Conservation (phyloP, 2,888 invertebrate species). For the Maniola hyperantus region DNA sequence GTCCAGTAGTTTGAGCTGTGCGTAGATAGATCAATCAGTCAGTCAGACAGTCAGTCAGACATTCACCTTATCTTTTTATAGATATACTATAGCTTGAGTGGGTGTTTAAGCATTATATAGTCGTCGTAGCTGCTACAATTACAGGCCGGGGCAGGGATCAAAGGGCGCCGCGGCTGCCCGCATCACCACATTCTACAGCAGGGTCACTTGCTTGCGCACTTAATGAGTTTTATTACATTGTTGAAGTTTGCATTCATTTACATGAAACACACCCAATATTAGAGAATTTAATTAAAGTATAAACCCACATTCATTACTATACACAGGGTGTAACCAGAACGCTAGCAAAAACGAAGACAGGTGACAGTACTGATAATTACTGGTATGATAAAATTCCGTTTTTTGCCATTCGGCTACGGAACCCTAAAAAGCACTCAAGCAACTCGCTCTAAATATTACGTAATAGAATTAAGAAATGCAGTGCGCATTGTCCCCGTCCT, state of each 20-base stretch:
- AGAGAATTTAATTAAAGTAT: not conserved
- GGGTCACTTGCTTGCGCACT: constrained; percentile 31
- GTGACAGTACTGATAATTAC: too few relatives aligned
- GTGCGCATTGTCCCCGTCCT: constrained; percentile 30
- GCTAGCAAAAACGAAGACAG: too few relatives aligned
- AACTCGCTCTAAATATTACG: constrained; percentile 29
- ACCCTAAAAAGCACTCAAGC: not conserved
- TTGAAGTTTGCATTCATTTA: constrained; percentile 12
- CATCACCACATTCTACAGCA: constrained; percentile 29
- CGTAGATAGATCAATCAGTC: too few relatives aligned
- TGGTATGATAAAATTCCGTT: too few relatives aligned
- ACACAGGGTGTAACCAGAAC: too few relatives aligned
- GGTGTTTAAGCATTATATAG: not conserved
- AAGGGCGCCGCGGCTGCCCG: constrained; percentile 32
- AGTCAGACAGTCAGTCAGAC: too few relatives aligned
- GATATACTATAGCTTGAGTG: not conserved
- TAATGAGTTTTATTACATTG: constrained; percentile 37
- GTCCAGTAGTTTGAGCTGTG: too few relatives aligned
- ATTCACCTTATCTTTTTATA: too few relatives aligned
- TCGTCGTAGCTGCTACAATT: constrained; percentile 26
- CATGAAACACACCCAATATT: not conserved
- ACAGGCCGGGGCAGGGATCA: constrained; percentile 35
- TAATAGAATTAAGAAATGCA: constrained; percentile 38
- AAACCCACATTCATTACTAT: too few relatives aligned
- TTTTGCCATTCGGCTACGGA: too few relatives aligned